Conservation (phyloP, 2,113 vertebrate genomes). For the Dipodomys ordii region DNA sequence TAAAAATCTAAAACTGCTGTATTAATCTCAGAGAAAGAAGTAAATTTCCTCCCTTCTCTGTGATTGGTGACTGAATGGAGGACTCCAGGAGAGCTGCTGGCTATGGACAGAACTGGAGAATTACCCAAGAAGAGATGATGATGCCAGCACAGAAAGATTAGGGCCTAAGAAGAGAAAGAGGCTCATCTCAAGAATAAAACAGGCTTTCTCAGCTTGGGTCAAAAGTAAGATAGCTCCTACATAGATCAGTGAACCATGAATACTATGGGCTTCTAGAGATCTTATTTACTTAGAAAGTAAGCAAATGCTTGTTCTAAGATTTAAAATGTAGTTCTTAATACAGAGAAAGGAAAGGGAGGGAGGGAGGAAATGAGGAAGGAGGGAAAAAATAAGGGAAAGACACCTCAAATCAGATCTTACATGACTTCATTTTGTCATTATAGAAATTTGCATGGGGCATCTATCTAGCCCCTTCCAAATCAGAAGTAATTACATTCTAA, state of each 20-base stretch:
- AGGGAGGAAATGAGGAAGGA: too few species aligned
- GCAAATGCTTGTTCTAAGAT: neutral
- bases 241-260: neutral
- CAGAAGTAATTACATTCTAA: conserved; percentile 40
- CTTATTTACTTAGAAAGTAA: conserved; percentile 7
- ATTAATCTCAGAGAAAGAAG: conserved; percentile 35
- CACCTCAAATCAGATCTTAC: neutral
- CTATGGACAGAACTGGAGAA: neutral
- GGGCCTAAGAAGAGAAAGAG: too few species aligned
- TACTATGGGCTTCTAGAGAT: neutral
- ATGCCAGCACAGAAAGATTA: neutral
- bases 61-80: neutral
- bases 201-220: neutral
- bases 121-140: neutral
- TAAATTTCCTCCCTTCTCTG: neutral
- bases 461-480: neutral
- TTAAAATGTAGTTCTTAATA: neutral
- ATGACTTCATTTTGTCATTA: neutral
- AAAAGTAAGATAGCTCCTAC: neutral
- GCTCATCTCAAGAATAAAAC: neutral
- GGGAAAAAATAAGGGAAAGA: neutral
- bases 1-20: conserved; percentile 16
- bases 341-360: neutral
- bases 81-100: neutral
- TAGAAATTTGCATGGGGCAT: neutral